Evolutionary conservation across 2,113 vertebrate genomes (phyloP).

Genomic region (Psammodynastes pulverulentus): DNA sequence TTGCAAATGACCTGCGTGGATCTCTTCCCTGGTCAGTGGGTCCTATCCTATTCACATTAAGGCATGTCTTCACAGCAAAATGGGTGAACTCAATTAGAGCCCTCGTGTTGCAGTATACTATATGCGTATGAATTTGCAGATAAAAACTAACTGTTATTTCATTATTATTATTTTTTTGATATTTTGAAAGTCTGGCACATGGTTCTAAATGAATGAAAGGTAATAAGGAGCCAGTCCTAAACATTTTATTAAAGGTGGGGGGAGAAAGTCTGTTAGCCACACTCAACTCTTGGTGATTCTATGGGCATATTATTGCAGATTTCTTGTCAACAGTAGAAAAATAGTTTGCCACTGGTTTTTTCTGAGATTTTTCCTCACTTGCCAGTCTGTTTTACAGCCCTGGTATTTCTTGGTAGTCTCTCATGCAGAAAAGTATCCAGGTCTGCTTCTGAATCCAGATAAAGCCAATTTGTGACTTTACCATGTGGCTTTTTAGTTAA

Average conservation of each 20-base stretch:
- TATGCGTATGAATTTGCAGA: neutral
- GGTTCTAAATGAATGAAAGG: neutral
- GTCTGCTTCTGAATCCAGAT: neutral
- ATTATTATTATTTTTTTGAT: neutral
- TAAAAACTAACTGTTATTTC: neutral
- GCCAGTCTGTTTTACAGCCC: neutral
- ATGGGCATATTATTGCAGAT: neutral
- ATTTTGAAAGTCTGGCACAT: neutral
- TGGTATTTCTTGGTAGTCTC: neutral
- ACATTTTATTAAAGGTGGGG: neutral
- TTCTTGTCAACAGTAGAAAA: neutral
- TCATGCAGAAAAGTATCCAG: neutral
- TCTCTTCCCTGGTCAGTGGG: neutral
- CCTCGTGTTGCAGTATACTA: neutral
- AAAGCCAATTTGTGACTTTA: neutral
- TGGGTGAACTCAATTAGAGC: neutral
- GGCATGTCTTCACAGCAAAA: neutral
- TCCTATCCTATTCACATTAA: neutral
- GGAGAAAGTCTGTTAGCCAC: neutral
- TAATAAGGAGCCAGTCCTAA: neutral
- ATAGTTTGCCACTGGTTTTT: neutral
- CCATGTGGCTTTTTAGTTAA: neutral
- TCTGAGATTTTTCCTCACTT: neutral
- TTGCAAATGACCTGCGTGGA: neutral
- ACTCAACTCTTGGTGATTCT: neutral